These are phyloP conservation scores for Glossosoma conforme DNA, from an alignment of 1,140 invertebrate species.

Conservation along the genomic window DNA sequence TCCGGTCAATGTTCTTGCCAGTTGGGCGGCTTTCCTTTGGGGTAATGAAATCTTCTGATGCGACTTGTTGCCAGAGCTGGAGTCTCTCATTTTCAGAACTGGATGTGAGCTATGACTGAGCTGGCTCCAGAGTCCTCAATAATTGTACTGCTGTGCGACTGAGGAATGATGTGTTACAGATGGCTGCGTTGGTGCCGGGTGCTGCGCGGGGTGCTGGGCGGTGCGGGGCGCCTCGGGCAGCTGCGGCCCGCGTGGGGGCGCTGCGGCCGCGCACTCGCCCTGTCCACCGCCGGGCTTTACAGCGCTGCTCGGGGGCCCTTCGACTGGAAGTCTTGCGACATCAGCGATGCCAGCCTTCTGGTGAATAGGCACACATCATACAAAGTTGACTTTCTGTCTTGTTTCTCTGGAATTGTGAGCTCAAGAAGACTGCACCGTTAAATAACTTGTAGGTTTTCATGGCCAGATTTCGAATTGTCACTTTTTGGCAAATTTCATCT, in stretches of 20 bases:
- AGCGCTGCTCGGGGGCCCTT: conserved; percentile 27
- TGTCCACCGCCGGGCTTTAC: conserved; percentile 41
- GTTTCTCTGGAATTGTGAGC: not conserved
- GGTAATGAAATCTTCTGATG: too few species aligned
- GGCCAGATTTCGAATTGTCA: not conserved
- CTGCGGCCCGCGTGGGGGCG: conserved; percentile 18
- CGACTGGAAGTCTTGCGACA: conserved; percentile 36
- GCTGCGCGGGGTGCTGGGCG: not conserved
- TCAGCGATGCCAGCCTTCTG: conserved; percentile 41
- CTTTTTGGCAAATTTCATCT: not conserved
- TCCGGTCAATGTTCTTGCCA: too few species aligned
- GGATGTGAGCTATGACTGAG: too few species aligned
- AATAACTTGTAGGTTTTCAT: not conserved
- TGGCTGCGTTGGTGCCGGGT: too few species aligned
- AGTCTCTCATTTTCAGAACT: too few species aligned
- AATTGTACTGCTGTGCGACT: too few species aligned
- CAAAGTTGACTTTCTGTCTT: not conserved
- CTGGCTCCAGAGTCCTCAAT: too few species aligned
- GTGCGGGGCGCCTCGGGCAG: conserved; percentile 4
- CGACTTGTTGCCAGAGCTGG: too few species aligned
- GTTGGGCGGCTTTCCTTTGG: too few species aligned
- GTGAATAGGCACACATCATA: conserved; percentile 26
- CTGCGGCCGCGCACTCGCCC: conserved; percentile 29
- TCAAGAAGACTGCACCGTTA: not conserved
- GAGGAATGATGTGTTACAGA: too few species aligned